These are phyloP conservation scores for Leucopternis melanops DNA, from an alignment of 2,113 vertebrate species.

Conservation along the genomic window DNA sequence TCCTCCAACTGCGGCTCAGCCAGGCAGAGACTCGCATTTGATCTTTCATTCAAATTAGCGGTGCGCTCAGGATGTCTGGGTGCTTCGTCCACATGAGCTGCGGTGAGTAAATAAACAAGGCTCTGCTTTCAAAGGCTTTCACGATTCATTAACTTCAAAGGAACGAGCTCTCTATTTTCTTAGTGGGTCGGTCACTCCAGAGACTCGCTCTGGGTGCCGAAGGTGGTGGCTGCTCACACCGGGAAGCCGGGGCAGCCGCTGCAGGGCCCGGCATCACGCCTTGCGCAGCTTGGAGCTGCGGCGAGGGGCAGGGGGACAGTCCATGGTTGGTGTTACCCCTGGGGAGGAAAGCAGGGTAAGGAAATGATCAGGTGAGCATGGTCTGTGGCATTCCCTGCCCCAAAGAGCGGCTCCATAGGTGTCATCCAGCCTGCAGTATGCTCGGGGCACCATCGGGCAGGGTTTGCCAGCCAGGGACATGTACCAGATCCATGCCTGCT, in stretches of 20 bases:
- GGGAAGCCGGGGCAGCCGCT: neutral
- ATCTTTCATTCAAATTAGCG: constrained; percentile 20
- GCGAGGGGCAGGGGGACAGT: neutral
- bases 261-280: neutral
- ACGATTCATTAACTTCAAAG: constrained; percentile 64
- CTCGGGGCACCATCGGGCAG: fast-evolving
- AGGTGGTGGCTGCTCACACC: neutral
- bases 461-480: neutral
- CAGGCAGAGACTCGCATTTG: neutral
- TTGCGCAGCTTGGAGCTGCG: neutral
- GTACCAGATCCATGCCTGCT: neutral
- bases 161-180: constrained; percentile 11
- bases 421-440: neutral
- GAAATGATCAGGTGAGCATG: neutral
- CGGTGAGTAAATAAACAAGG: constrained; percentile 54
- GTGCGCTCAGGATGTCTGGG: neutral
- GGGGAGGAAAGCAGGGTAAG: neutral
- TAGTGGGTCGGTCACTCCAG: neutral
- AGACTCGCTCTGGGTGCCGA: neutral
- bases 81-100: constrained; percentile 29
- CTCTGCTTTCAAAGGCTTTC: constrained; percentile 61
- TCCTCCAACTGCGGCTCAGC: neutral
- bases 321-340: fast-evolving
- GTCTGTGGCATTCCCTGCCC: neutral
- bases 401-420: neutral